Conservation (phyloP, 2,797 vertebrate genomes). For the Silurus lanzhouensis region DNA sequence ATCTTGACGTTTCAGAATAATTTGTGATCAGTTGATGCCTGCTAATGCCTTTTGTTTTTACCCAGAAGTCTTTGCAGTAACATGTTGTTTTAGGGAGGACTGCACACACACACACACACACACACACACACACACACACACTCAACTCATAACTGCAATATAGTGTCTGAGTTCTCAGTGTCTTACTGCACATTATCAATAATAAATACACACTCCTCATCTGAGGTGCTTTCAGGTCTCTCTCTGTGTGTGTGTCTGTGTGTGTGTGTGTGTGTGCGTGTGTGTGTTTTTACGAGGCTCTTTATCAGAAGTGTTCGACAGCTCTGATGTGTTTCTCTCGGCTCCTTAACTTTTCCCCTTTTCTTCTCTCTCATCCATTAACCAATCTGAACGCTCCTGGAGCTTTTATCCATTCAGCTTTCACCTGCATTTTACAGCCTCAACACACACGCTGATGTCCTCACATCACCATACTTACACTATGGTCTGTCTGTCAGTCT, state of each 20-base stretch:
- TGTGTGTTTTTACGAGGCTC: slow-evolving; percentile 10
- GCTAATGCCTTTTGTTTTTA: neutral
- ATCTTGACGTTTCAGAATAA: neutral
- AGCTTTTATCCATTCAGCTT: slow-evolving; percentile 14
- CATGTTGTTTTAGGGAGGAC: neutral
- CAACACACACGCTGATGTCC: neutral
- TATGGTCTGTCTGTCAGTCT: neutral
- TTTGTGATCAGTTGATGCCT: neutral
- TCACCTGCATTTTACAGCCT: neutral
- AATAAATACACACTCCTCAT: slow-evolving; percentile 22
- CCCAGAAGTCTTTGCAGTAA: neutral
- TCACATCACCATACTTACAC: neutral
- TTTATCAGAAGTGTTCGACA: slow-evolving; percentile 7
- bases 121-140: neutral
- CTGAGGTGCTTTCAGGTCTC: neutral
- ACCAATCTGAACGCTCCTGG: neutral
- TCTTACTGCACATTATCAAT: neutral
- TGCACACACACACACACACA: neutral
- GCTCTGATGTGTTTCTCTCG: neutral
- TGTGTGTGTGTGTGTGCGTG: neutral
- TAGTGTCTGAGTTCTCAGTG: neutral
- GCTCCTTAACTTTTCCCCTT: neutral
- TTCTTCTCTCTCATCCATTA: neutral
- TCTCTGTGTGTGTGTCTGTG: neutral
- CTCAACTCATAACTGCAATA: neutral